Evolutionary conservation across 1,140 invertebrate species (phyloP).

Genomic region (Aphelenchoides avenae): DNA sequence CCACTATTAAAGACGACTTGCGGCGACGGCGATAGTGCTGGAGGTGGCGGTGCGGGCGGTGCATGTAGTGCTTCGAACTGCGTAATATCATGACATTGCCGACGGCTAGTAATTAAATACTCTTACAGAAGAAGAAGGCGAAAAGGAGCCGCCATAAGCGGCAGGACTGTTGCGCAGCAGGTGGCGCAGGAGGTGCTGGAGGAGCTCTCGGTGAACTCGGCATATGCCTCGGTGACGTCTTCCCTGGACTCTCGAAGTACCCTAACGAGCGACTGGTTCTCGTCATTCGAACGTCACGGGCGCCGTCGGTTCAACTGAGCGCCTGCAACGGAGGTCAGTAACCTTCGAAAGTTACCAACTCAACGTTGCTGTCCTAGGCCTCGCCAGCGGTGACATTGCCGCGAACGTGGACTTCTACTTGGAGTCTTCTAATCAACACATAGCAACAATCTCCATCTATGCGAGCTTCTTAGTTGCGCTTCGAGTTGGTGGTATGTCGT

Average conservation of each 20-base stretch:
- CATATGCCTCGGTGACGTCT: slow-evolving; percentile 58
- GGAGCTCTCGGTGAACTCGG: slow-evolving; percentile 47
- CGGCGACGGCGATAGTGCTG: slow-evolving; percentile 49
- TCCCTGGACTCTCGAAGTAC: slow-evolving; percentile 56
- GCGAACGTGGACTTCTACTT: slow-evolving; percentile 58
- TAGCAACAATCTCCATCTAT: neutral
- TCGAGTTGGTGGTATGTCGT: slow-evolving; percentile 40
- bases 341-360: neutral
- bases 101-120: too few relatives aligned
- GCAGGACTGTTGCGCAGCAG: slow-evolving; percentile 18
- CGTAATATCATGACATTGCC: too few relatives aligned
- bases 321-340: slow-evolving; percentile 42
- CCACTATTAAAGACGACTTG: slow-evolving; percentile 57
- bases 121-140: too few relatives aligned
- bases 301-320: slow-evolving; percentile 50
- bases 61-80: too few relatives aligned
- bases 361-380: slow-evolving; percentile 19
- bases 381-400: slow-evolving; percentile 42
- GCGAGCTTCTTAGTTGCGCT: slow-evolving; percentile 30
- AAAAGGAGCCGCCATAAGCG: slow-evolving; percentile 9
- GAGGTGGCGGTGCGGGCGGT: too few relatives aligned
- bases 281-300: slow-evolving; percentile 44
- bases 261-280: slow-evolving; percentile 53
- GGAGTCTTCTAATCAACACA: slow-evolving; percentile 54
- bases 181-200: slow-evolving; percentile 22